Base-by-base conservation (phyloP, 2,113 vertebrate genomes). In the Chamaea fasciata region DNA sequence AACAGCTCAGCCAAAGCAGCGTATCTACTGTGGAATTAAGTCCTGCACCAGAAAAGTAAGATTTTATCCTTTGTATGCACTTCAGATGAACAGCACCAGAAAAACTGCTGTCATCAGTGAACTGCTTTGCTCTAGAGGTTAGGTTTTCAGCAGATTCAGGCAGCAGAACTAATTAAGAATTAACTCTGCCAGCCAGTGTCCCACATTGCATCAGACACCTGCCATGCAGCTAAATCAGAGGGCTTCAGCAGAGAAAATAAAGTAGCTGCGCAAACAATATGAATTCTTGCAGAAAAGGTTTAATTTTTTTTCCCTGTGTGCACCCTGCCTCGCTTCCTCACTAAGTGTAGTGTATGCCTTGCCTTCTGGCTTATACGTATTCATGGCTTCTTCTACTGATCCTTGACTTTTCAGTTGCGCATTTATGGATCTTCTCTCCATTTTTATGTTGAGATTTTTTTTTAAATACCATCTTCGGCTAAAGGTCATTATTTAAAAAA, bases 91-190 rank as follows among this genome's bases (percentile, higher is more conserved):
- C 31, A 42, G 35, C 30, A 23, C 68, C 63, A 94, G 83, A 86
- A 94, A 84, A 97, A 84, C 33, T 84, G 86, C 92, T 94, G 89
- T 92, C 94, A 81, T 94, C 79, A 92, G 86, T 89, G 83, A 92
- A 79, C 56, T 56, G 77, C 91, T 87, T 89, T 87, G 65, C 95
- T 94, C 80, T 63, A 28, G 92, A 94, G 92, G 91, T 75, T 87
- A 64, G 73, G 77, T 77, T 96, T 91, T 91, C 89, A 82, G 89
- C 91, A 91, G 69, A 93, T 77, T 88, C 92, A 96, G 64, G 73
- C 23, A 7, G 90, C 87, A 92, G 94, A 97, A 96, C 94, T 94
- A 96, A 96, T 95, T 95, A 94, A 91, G 86, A 94, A 94, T 95
- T 94, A 94, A 91, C 62, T 94, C 83, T 1, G 10, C 73, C 95